Percentiles rank a stretch among this genome's conserved stretches.
phyloP scores from a whole-genome alignment of 2,888 invertebrate species.

The Apamea sordens region DNA sequence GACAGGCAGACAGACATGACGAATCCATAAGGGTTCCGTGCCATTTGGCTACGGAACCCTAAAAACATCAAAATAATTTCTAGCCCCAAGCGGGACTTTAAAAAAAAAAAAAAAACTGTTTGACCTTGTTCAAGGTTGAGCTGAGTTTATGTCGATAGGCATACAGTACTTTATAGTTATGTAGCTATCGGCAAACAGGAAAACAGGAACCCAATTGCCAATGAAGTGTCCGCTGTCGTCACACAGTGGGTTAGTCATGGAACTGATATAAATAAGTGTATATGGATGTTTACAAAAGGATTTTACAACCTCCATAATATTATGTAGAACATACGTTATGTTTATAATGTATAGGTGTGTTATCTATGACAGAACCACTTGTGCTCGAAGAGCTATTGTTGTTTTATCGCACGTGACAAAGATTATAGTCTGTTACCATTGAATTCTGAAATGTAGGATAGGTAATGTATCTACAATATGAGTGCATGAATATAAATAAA shows the following conservation, averaged over 20 bases:
- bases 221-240: neutral
- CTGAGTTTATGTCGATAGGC: neutral
- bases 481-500: neutral
- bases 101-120: neutral
- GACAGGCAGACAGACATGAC: no score
- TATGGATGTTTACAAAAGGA: constrained; percentile 18
- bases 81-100: no score
- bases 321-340: constrained; percentile 19
- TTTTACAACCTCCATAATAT: constrained; percentile 9
- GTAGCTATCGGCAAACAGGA: constrained; percentile 6
- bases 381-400: constrained; percentile 40
- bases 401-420: constrained; percentile 44
- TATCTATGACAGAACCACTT: constrained; percentile 44
- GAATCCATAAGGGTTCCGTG: no score
- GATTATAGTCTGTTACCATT: constrained; percentile 10
- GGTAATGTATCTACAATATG: neutral
- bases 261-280: neutral
- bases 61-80: no score
- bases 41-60: no score
- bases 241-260: constrained; percentile 11
- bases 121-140: neutral
- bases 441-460: neutral
- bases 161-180: neutral
- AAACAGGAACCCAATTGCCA: constrained; percentile 18
- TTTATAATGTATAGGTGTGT: constrained; percentile 1